Evolutionary conservation across 2,888 invertebrate genomes (phyloP).

Genomic region (Antitype chi): DNA sequence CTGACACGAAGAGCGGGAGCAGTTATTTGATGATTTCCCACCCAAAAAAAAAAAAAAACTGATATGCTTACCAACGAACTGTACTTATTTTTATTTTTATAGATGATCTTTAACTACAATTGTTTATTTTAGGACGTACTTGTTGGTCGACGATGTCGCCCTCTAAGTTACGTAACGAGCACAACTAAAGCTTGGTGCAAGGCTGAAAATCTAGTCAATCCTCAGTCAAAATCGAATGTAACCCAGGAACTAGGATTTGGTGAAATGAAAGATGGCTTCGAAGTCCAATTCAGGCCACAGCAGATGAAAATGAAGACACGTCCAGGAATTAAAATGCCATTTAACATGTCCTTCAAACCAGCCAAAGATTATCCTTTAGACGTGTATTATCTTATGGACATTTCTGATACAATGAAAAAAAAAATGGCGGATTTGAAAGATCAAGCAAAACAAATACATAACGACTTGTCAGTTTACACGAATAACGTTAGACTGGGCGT

Average conservation of each 20-base stretch:
- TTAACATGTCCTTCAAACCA: constrained; percentile 90
- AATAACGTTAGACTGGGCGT: constrained; percentile 92
- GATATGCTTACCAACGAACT: background rate
- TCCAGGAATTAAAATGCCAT: constrained; percentile 81
- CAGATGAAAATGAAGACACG: constrained; percentile 85
- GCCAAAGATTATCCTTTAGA: constrained; percentile 95
- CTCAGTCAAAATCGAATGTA: constrained; percentile 21
- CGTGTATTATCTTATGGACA: constrained; percentile 96
- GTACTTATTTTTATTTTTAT: background rate
- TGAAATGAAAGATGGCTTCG: constrained; percentile 25
- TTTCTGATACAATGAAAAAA: constrained; percentile 93
- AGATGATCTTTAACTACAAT: background rate
- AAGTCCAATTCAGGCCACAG: constrained; percentile 91
- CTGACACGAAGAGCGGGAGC: no score
- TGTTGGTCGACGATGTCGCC: constrained; percentile 69
- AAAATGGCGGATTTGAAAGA: constrained; percentile 89
- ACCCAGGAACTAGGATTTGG: constrained; percentile 51
- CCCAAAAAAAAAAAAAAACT: no score
- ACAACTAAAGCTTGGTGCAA: constrained; percentile 72
- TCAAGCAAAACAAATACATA: constrained; percentile 87
- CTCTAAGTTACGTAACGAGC: constrained; percentile 46
- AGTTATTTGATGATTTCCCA: no score
- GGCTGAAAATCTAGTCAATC: constrained; percentile 57
- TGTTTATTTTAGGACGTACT: constrained; percentile 64
- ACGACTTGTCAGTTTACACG: constrained; percentile 89